These are phyloP conservation scores for Timema podura DNA, from an alignment of 2,888 invertebrate genomes.

Conservation along the genomic window DNA sequence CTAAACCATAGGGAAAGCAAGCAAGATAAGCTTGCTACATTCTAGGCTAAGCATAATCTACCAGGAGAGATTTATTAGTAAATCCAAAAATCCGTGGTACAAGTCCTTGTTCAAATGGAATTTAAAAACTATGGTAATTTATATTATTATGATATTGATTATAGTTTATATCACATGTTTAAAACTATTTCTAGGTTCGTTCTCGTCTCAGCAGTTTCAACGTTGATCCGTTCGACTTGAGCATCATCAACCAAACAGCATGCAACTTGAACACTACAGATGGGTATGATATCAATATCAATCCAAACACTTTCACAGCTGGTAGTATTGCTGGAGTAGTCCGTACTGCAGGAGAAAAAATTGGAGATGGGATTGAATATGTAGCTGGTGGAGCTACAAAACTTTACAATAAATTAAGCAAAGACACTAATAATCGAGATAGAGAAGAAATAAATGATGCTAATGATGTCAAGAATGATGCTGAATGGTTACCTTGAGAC, in stretches of 20 bases:
- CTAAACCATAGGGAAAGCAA: no score
- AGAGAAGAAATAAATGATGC: slow-evolving; percentile 34
- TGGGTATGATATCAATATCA: slow-evolving; percentile 62
- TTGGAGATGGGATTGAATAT: slow-evolving; percentile 67
- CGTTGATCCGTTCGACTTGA: slow-evolving; percentile 73
- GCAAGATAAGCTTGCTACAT: no score
- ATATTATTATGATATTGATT: no score
- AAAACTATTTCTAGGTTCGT: no score
- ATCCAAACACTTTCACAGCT: slow-evolving; percentile 70
- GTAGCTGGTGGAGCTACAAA: slow-evolving; percentile 65
- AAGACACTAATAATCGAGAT: slow-evolving; percentile 36
- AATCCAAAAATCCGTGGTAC: no score
- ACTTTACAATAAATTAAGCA: slow-evolving; percentile 60
- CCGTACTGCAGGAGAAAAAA: slow-evolving; percentile 58
- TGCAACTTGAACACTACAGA: slow-evolving; percentile 57
- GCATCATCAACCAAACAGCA: slow-evolving; percentile 65
- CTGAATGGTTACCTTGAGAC: slow-evolving; percentile 46
- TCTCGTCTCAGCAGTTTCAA: slow-evolving; percentile 58
- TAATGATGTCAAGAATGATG: slow-evolving; percentile 43
- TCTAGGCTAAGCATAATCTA: no score
- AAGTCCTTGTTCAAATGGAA: no score
- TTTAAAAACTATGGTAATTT: no score
- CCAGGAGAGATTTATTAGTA: no score
- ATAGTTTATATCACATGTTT: no score
- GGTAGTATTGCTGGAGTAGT: slow-evolving; percentile 68